These are phyloP conservation scores for Ataeniobius toweri DNA, from an alignment of 2,797 vertebrate genomes.

Conservation along the genomic window DNA sequence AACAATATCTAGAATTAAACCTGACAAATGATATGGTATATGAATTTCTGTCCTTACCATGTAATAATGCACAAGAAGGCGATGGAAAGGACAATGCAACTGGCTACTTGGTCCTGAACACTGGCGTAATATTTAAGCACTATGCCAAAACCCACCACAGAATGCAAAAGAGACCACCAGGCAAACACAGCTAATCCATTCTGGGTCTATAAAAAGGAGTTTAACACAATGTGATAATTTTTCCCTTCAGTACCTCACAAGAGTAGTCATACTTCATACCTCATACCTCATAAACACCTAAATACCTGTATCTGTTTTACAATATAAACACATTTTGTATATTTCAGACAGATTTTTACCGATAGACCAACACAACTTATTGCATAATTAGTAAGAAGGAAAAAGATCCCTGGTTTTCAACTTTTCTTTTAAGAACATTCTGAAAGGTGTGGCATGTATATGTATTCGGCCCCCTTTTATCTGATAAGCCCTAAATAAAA, in stretches of 20 bases:
- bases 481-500: background rate
- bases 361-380: background rate
- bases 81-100: slow-evolving; percentile 63
- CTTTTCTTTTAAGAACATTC: background rate
- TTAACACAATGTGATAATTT: background rate
- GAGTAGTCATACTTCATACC: background rate
- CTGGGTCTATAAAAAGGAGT: slow-evolving; percentile 61
- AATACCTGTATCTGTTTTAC: no score
- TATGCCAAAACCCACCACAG: slow-evolving; percentile 62
- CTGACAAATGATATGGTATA: background rate
- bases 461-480: background rate
- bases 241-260: background rate
- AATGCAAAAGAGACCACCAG: slow-evolving; percentile 71
- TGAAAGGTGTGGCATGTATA: background rate
- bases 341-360: background rate
- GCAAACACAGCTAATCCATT: slow-evolving; percentile 74
- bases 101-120: slow-evolving; percentile 54
- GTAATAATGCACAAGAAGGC: slow-evolving; percentile 38
- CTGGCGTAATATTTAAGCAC: slow-evolving; percentile 57
- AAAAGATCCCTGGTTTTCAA: background rate
- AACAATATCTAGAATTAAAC: background rate
- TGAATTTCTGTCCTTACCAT: slow-evolving; percentile 56
- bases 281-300: background rate
- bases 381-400: background rate
- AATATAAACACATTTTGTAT: background rate